phyloP scores from a whole-genome alignment of 2,888 invertebrate species.

The Pristionchus maxplancki region DNA sequence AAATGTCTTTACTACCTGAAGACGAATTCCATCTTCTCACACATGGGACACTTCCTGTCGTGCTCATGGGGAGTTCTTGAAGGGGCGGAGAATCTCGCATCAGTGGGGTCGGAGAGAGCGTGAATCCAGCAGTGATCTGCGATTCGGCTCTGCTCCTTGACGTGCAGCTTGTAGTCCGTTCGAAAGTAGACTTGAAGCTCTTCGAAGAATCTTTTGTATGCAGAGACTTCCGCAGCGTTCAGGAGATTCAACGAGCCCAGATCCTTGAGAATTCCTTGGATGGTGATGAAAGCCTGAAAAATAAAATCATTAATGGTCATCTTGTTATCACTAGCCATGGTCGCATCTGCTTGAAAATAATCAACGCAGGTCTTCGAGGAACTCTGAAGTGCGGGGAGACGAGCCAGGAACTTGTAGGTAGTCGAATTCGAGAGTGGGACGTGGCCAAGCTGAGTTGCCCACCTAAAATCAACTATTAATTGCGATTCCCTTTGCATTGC shows the following conservation, averaged over 20 bases:
- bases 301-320: no score
- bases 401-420: not conserved
- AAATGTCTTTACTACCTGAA: not conserved
- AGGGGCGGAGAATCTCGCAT: not conserved
- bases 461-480: not conserved
- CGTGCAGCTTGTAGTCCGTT: conserved; percentile 52
- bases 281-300: not conserved
- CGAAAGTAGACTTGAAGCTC: conserved; percentile 43
- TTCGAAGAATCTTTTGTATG: not conserved
- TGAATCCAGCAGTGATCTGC: conserved; percentile 54
- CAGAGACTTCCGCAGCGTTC: not conserved
- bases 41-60: not conserved
- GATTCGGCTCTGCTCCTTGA: conserved; percentile 48
- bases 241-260: not conserved
- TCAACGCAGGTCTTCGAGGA: not conserved
- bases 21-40: not conserved
- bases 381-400: not conserved
- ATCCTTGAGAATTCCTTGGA: not conserved
- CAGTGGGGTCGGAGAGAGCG: not conserved
- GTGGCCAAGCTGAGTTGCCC: not conserved
- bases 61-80: not conserved
- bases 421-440: not conserved
- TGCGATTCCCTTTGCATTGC: not conserved
- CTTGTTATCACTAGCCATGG: not conserved
- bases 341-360: not conserved